phyloP scores from a whole-genome alignment of 2,797 vertebrate species.

The Clarias platycephalus region DNA sequence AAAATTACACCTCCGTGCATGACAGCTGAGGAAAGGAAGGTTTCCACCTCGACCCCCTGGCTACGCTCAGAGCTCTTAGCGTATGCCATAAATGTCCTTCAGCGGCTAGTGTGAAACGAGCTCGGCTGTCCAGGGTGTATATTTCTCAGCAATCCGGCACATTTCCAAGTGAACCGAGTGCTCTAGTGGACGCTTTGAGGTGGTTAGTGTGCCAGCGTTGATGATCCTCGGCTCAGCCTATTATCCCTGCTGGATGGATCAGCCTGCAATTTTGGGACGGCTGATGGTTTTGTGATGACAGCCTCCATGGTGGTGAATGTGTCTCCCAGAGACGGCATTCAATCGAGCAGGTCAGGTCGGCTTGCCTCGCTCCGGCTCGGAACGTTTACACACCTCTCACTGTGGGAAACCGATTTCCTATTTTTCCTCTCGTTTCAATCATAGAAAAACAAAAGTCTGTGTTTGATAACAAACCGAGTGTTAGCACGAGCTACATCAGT shows the following conservation, averaged over 20 bases:
- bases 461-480: too few relatives aligned
- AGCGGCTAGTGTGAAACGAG: slow-evolving; percentile 37
- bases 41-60: slow-evolving; percentile 52
- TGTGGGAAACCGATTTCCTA: slow-evolving; percentile 11
- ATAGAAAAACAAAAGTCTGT: neutral
- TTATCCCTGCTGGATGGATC: slow-evolving; percentile 42
- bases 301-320: slow-evolving; percentile 42
- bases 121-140: neutral
- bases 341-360: slow-evolving; percentile 39
- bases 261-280: slow-evolving; percentile 43
- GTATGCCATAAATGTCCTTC: slow-evolving; percentile 62
- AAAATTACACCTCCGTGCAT: slow-evolving; percentile 51
- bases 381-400: neutral
- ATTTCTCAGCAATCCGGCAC: slow-evolving; percentile 46
- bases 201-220: slow-evolving; percentile 21
- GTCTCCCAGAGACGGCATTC: slow-evolving; percentile 23
- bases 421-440: neutral
- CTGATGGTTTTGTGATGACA: slow-evolving; percentile 53
- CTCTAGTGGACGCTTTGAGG: slow-evolving; percentile 38
- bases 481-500: neutral
- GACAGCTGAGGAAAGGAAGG: slow-evolving; percentile 51
- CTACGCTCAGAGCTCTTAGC: slow-evolving; percentile 66
- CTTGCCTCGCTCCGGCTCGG: neutral
- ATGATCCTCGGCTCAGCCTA: slow-evolving; percentile 34
- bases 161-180: slow-evolving; percentile 32